phyloP scores from a whole-genome alignment of 1,140 invertebrate genomes.

The Panagrolaimus sp. region DNA sequence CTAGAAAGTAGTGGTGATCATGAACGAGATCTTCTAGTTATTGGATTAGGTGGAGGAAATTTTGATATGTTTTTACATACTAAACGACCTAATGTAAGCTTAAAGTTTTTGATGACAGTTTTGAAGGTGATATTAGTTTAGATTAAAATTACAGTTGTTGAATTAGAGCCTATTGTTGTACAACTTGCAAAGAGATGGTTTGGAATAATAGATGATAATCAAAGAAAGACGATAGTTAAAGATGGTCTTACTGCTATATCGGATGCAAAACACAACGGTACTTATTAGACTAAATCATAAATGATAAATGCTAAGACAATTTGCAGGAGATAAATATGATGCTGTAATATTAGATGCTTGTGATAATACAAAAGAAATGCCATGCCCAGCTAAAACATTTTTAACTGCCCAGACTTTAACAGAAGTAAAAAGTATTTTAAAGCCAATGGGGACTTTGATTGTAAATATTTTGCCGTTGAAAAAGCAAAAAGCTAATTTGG shows the following conservation, averaged over 20 bases:
- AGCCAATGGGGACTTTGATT: background rate
- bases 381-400: constrained; percentile 5
- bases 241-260: background rate
- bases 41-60: constrained; percentile 5
- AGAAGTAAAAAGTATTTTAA: background rate
- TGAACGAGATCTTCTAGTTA: background rate
- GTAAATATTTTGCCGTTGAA: constrained; percentile 4
- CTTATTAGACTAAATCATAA: too few species aligned
- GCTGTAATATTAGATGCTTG: constrained; percentile 4
- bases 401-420: background rate
- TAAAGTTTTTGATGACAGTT: background rate
- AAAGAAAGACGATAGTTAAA: background rate
- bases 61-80: constrained; percentile 14
- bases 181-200: background rate
- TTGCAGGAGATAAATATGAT: background rate
- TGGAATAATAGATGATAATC: background rate
- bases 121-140: background rate
- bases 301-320: too few species aligned
- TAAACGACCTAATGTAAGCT: background rate
- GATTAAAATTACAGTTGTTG: constrained; percentile 1
- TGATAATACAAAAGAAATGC: background rate
- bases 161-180: constrained; percentile 1
- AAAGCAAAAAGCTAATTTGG: background rate
- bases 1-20: background rate
- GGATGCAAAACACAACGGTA: background rate